Evolutionary conservation across 2,113 vertebrate species (phyloP).

Genomic region (Dolichallabes microphthalmus): DNA sequence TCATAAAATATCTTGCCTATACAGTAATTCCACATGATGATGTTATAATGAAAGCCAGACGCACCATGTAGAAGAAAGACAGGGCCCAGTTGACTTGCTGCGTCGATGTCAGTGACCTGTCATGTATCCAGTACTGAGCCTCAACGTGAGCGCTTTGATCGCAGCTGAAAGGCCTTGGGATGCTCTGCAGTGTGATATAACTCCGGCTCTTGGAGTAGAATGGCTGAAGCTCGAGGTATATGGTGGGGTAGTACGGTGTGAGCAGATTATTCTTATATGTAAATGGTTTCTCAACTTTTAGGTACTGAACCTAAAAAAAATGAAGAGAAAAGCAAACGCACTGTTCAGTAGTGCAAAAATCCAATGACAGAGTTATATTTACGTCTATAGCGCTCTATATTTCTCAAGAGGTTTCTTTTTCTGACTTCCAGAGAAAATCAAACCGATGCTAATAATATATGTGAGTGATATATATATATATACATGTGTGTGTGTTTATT

Average conservation of each 20-base stretch:
- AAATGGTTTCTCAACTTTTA: accelerated
- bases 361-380: not conserved
- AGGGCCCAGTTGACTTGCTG: slow-evolving; percentile 32
- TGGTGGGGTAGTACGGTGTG: slow-evolving; percentile 38
- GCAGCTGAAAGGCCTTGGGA: slow-evolving; percentile 55
- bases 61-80: slow-evolving; percentile 68
- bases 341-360: not conserved
- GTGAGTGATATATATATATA: too few relatives aligned
- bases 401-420: not conserved
- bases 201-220: slow-evolving; percentile 72
- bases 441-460: not conserved
- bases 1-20: too few relatives aligned
- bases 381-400: too few relatives aligned
- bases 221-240: not conserved
- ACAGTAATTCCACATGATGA: not conserved
- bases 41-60: not conserved
- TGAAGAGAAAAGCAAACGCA: slow-evolving; percentile 14
- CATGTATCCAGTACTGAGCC: slow-evolving; percentile 67
- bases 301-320: slow-evolving; percentile 50
- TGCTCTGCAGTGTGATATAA: slow-evolving; percentile 63
- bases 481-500: too few relatives aligned
- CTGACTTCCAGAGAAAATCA: not conserved
- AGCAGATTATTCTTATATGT: accelerated
- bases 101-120: slow-evolving; percentile 53
- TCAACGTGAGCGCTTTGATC: slow-evolving; percentile 34